Evolutionary conservation across 2,888 invertebrate genomes (phyloP), one percentile per base, ranked within the genome.

Genomic region (Microctonus brassicae): DNA sequence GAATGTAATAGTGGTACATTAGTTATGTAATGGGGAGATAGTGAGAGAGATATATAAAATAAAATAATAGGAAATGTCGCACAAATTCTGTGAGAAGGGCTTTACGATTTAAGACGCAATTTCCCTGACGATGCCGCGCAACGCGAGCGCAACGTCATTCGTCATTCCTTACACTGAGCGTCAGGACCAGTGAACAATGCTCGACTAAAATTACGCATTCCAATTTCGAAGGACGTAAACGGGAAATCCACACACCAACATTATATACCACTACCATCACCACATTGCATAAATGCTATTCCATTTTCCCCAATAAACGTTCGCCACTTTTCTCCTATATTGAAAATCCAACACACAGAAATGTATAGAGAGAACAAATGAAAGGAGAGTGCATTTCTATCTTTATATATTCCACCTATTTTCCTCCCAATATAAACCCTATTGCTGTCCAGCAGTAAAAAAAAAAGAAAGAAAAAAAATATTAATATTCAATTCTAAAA

Each of bases 181-280:
- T 53, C 70, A 47, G 17, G 47, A 4, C 47, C 47, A 42, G 70
- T 68, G 79, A 78, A 81, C 81, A 79, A 81, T 81, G 79, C 73
- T 74, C 76, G 77, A 64, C 75, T 76, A 75, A 80, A 83, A 83
- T 83, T 83, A 82, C 81, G 80, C 82, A 78, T 82, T 83, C 82
- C 82, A 82, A 83, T 83, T 83, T 83, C 67, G 79, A 78, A 79
- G 78, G 76, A 79, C 76, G 77, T 73, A 74, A 66, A 66, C 68
- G 73, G 60, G 77, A 75, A 75, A 76, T 76, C 80, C 73, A 79
- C 69, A 42, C 17, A 17, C 17, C 47, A 17, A 47, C 47, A 47
- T 17, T 20, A 69, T 69, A 42, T 20, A 71, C 26, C 17, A 7
- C 47, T n/a, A 47, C 36, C 10, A 36, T 10, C 10, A 36, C 36